phyloP scores from a whole-genome alignment of 2,888 invertebrate genomes.

The Luperina testacea region DNA sequence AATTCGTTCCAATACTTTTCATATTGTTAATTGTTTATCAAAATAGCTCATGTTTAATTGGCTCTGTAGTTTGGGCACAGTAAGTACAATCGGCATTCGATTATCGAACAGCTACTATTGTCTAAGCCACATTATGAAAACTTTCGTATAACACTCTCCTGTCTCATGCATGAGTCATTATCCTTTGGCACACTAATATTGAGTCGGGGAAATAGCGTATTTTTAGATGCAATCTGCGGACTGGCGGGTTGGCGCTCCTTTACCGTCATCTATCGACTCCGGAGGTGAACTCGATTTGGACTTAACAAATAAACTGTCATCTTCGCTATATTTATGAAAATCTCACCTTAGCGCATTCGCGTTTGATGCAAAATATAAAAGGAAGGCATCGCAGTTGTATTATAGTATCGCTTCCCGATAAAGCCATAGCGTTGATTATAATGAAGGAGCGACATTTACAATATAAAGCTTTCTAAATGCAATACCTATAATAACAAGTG shows the following conservation, averaged over 20 bases:
- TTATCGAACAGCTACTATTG: conserved; percentile 9
- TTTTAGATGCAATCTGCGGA: conserved; percentile 85
- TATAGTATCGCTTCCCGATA: conserved; percentile 1
- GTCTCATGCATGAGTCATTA: conserved; percentile 86
- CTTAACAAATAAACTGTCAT: conserved; percentile 32
- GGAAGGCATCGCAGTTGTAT: background rate
- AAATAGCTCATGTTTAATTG: background rate
- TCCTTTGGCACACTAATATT: conserved; percentile 83
- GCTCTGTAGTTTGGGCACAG: background rate
- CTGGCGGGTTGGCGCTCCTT: conserved; percentile 74
- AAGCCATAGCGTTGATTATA: background rate
- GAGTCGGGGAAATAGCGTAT: conserved; percentile 85
- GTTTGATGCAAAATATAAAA: background rate
- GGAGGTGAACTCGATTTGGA: conserved; percentile 68
- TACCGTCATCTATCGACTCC: conserved; percentile 70
- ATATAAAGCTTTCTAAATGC: conserved; percentile 41
- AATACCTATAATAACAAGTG: conserved; percentile 47
- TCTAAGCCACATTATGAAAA: conserved; percentile 23
- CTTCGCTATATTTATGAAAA: conserved; percentile 10
- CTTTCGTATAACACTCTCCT: conserved; percentile 69
- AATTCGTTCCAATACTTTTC: background rate
- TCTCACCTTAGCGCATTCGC: background rate
- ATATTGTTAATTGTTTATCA: background rate
- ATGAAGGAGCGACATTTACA: background rate
- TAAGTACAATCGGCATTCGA: background rate